A percentile compares a stretch with the other conserved stretches of the same genome.
Conservation (phyloP, 2,113 vertebrate genomes). For the Hydrolagus affinis region DNA sequence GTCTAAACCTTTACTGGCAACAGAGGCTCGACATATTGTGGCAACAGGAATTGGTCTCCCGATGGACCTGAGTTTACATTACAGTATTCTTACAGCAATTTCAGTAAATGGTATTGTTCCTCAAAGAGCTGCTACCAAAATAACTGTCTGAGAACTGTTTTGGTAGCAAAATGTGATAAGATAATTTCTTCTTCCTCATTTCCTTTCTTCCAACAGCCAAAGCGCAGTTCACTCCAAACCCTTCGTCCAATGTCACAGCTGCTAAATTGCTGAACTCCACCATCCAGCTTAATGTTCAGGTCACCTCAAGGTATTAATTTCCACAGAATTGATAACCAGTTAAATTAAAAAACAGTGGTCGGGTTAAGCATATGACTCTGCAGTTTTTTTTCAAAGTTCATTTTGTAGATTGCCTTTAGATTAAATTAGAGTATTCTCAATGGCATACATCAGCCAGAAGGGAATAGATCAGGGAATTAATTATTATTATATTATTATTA, state of each 20-base stretch:
- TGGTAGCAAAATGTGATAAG: too few species aligned
- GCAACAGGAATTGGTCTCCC: conserved; percentile 46
- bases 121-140: neutral
- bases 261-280: conserved; percentile 41
- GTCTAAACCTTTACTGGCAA: conserved; percentile 46
- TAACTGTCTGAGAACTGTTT: too few species aligned
- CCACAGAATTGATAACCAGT: neutral
- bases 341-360: too few species aligned
- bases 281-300: conserved; percentile 39
- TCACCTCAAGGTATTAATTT: conserved; percentile 43
- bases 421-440: neutral
- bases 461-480: too few species aligned
- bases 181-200: conserved; percentile 24
- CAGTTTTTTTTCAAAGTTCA: neutral
- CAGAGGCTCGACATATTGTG: conserved; percentile 43
- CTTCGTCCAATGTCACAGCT: conserved; percentile 40
- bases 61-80: conserved; percentile 43
- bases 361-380: neutral
- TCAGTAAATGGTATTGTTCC: conserved; percentile 38
- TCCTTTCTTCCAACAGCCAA: conserved; percentile 41
- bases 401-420: neutral
- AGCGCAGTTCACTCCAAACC: conserved; percentile 40
- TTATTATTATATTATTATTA: too few species aligned
- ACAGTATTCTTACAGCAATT: conserved; percentile 39
- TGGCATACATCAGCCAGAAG: neutral